Percentiles rank a stretch among this genome's conserved stretches.
Conservation (phyloP, 2,888 invertebrate species). For the Sinodicranocentrus sp. region DNA sequence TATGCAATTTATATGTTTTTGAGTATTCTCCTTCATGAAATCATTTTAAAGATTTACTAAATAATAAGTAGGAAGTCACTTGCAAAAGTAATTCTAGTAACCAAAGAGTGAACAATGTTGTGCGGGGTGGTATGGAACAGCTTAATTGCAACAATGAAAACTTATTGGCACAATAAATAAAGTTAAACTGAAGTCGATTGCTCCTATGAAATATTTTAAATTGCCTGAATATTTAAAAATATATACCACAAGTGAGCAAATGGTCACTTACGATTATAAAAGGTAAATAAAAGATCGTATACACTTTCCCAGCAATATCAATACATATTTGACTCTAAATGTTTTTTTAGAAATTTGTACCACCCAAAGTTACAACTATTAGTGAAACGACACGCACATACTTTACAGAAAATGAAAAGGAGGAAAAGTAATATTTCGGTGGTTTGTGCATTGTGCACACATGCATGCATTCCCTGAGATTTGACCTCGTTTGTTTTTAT, state of each 20-base stretch:
- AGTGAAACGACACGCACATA: too few species aligned
- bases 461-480: neutral
- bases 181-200: neutral
- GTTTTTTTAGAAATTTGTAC: neutral
- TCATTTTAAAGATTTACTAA: too few species aligned
- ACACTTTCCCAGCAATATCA: neutral
- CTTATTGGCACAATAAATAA: slow-evolving; percentile 1
- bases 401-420: too few species aligned
- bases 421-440: neutral
- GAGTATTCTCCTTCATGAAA: too few species aligned
- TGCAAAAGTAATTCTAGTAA: too few species aligned
- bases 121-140: too few species aligned
- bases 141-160: too few species aligned
- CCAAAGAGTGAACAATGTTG: too few species aligned
- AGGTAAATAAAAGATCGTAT: slow-evolving; percentile 10
- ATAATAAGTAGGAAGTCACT: too few species aligned
- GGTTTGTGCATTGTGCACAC: neutral
- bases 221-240: neutral
- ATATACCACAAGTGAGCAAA: slow-evolving; percentile 5
- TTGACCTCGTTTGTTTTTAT: slow-evolving; percentile 12
- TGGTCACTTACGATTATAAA: neutral
- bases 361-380: neutral
- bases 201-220: neutral
- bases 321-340: neutral
- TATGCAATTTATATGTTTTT: too few species aligned